phyloP scores from a whole-genome alignment of 1,140 invertebrate genomes.

The Conopomorpha cramerella region DNA sequence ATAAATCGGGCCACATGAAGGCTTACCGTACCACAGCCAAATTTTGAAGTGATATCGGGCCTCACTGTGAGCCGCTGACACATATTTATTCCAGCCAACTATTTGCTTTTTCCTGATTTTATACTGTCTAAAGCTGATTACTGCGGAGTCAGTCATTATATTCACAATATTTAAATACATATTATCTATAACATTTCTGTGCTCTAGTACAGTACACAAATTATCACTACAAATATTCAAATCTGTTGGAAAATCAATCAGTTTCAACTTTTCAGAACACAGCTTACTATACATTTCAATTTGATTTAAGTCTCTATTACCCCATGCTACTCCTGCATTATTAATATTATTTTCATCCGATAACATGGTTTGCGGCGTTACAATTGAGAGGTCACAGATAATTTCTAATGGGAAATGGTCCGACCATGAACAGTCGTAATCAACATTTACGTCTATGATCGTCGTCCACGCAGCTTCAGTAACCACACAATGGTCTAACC shows the following conservation, averaged over 20 bases:
- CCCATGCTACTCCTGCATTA: neutral
- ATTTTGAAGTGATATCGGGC: neutral
- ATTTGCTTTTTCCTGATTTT: neutral
- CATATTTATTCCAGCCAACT: slow-evolving; percentile 2
- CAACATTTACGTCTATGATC: neutral
- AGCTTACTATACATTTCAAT: slow-evolving; percentile 1
- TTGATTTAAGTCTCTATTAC: neutral
- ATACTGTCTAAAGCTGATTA: neutral
- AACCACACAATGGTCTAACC: slow-evolving; percentile 2
- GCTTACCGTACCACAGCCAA: neutral
- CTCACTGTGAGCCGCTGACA: neutral
- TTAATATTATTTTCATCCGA: neutral
- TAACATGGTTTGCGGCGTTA: neutral
- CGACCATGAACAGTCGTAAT: neutral
- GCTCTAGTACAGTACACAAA: neutral
- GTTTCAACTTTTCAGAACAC: neutral
- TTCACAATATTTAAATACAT: neutral
- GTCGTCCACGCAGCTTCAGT: neutral
- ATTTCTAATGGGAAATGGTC: slow-evolving; percentile 3
- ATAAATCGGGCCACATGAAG: slow-evolving; percentile 1
- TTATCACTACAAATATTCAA: neutral
- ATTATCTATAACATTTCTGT: neutral
- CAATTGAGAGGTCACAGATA: neutral
- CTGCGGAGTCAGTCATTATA: neutral
- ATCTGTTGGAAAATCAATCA: neutral